Percentiles rank a stretch among this genome's conserved stretches.
Conservation (phyloP, 1,140 invertebrate species). For the Drosophila nannoptera region DNA sequence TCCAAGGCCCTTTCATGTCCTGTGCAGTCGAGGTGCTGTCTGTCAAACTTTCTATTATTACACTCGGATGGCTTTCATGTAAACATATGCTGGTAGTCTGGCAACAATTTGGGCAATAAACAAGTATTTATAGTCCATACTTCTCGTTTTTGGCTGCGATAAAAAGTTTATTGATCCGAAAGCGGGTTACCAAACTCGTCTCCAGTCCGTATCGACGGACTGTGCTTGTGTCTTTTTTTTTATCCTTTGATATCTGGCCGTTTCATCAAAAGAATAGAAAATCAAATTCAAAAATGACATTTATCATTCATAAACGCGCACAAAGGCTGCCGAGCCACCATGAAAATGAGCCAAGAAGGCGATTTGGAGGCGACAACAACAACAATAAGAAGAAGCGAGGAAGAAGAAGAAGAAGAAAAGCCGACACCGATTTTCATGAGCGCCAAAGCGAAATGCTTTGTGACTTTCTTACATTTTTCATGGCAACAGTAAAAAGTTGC, state of each 20-base stretch:
- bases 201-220: constrained; percentile 26
- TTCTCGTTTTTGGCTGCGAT: constrained; percentile 21
- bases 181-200: constrained; percentile 23
- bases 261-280: constrained; percentile 60
- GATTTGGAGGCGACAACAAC: constrained; percentile 18
- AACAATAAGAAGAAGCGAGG: constrained; percentile 34
- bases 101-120: constrained; percentile 12
- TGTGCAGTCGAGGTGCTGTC: background rate
- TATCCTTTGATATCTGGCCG: constrained; percentile 42
- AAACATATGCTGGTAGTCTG: constrained; percentile 11
- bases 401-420: constrained; percentile 32
- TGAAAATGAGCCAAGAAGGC: constrained; percentile 28
- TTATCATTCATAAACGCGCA: constrained; percentile 68
- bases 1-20: background rate
- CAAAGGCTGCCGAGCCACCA: constrained; percentile 46
- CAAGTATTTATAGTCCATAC: constrained; percentile 24
- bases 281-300: constrained; percentile 66
- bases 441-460: constrained; percentile 67
- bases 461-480: constrained; percentile 76
- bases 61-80: background rate
- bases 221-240: background rate
- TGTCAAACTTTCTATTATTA: background rate
- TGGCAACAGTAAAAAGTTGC: constrained; percentile 70
- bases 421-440: constrained; percentile 63
- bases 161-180: constrained; percentile 54